Evolutionary conservation across 2,888 invertebrate species (phyloP).

Genomic region (Melipona bicolor): DNA sequence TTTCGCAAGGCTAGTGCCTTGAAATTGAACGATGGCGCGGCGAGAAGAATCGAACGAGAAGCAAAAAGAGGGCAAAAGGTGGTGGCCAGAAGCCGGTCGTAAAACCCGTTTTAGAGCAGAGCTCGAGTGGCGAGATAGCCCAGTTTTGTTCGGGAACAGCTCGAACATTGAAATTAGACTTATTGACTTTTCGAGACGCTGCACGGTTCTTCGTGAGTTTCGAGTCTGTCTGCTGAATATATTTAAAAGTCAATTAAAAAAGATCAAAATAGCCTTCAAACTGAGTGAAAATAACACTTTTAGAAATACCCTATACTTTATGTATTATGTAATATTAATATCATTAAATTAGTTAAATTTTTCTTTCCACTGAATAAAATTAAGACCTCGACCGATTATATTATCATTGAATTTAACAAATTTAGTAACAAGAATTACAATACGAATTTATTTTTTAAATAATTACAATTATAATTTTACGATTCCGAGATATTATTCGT

Average conservation of each 20-base stretch:
- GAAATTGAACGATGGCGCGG: slow-evolving; percentile 17
- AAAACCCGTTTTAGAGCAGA: slow-evolving; percentile 67
- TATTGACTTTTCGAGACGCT: slow-evolving; percentile 32
- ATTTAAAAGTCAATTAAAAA: neutral
- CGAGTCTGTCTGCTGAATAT: neutral
- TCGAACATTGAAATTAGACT: slow-evolving; percentile 61
- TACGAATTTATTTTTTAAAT: too few relatives aligned
- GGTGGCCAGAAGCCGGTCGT: slow-evolving; percentile 65
- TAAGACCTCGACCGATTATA: too few relatives aligned
- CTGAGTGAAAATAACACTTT: too few relatives aligned
- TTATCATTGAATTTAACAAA: too few relatives aligned
- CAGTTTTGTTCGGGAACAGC: slow-evolving; percentile 57
- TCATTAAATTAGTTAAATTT: too few relatives aligned
- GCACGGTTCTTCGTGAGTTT: neutral
- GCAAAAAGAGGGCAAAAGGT: slow-evolving; percentile 42
- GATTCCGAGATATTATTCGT: too few relatives aligned
- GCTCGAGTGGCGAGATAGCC: slow-evolving; percentile 68
- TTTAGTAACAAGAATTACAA: too few relatives aligned
- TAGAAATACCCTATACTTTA: too few relatives aligned
- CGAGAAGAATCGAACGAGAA: slow-evolving; percentile 39
- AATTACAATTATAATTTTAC: too few relatives aligned
- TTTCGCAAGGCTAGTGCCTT: slow-evolving; percentile 30
- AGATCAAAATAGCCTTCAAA: neutral
- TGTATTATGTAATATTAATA: too few relatives aligned
- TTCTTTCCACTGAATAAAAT: too few relatives aligned